These are phyloP conservation scores for Sialis lutaria DNA, from an alignment of 2,888 invertebrate species.

Conservation along the genomic window DNA sequence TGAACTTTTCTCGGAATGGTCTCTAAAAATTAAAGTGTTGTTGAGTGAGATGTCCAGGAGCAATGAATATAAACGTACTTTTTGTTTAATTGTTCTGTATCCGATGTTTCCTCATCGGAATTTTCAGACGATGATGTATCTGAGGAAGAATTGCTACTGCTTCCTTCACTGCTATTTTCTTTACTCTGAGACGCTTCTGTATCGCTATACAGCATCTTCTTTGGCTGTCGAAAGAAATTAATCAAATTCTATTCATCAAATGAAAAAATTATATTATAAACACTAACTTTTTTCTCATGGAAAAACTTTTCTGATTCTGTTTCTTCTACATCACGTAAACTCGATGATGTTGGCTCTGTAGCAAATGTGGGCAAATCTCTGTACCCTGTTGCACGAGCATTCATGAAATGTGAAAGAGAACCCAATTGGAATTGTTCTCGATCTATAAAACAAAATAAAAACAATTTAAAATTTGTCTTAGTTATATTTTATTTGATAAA, in stretches of 20 bases:
- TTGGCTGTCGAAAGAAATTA: not conserved
- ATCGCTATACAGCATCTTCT: too few relatives aligned
- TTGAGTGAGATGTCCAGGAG: not conserved
- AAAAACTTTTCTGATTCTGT: conserved; percentile 4
- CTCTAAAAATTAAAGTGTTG: not conserved
- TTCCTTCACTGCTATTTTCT: conserved; percentile 26
- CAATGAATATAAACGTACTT: not conserved
- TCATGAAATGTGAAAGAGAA: conserved; percentile 87
- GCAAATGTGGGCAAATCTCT: conserved; percentile 78
- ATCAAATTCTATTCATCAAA: conserved; percentile 2
- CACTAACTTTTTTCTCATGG: conserved; percentile 6
- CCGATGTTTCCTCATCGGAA: conserved; percentile 13
- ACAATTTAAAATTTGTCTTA: not conserved
- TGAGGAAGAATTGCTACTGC: conserved; percentile 15
- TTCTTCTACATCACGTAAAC: conserved; percentile 58
- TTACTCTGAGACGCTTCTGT: conserved; percentile 3
- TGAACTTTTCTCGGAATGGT: not conserved
- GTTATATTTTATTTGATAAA: conserved; percentile 3
- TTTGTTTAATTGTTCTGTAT: conserved; percentile 12
- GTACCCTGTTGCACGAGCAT: conserved; percentile 72
- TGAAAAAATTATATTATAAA: not conserved
- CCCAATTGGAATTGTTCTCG: conserved; percentile 83
- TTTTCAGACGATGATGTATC: conserved; percentile 15
- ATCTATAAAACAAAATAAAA: conserved; percentile 28
- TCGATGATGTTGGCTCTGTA: conserved; percentile 50